Evolutionary conservation across 1,140 invertebrate genomes (phyloP).

Genomic region (Drosophila nigromelanica): DNA sequence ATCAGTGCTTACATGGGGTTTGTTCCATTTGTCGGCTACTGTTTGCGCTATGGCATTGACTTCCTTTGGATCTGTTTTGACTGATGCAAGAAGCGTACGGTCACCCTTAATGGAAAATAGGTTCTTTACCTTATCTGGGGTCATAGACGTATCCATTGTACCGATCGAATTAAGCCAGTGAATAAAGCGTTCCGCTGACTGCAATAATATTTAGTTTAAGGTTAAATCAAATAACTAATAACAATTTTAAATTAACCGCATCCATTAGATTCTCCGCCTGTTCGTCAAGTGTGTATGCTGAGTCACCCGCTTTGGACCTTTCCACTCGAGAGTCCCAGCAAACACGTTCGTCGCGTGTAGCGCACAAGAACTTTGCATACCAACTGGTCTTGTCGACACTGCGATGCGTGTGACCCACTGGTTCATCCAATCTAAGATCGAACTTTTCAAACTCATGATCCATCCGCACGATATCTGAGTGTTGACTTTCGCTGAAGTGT

Average conservation of each 20-base stretch:
- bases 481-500: conserved; percentile 71
- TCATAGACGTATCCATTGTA: conserved; percentile 65
- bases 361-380: conserved; percentile 66
- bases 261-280: conserved; percentile 82
- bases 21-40: conserved; percentile 79
- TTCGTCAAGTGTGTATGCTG: conserved; percentile 64
- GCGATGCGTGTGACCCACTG: conserved; percentile 55
- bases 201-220: background rate
- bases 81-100: conserved; percentile 69
- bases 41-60: conserved; percentile 79
- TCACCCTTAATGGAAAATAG: conserved; percentile 80
- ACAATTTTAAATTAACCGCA: conserved; percentile 51
- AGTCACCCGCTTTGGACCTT: conserved; percentile 48
- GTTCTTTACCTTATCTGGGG: conserved; percentile 74
- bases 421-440: conserved; percentile 70
- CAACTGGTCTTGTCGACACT: conserved; percentile 63
- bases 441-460: conserved; percentile 74
- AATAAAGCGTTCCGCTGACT: conserved; percentile 80
- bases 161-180: conserved; percentile 76
- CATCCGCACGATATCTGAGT: conserved; percentile 72
- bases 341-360: conserved; percentile 54
- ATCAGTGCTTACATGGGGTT: conserved; percentile 60
- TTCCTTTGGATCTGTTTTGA: conserved; percentile 79
- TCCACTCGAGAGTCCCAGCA: conserved; percentile 55
- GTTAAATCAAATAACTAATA: background rate